Percentiles rank a stretch among this genome's conserved stretches.
Evolutionary conservation across 1,140 invertebrate genomes (phyloP).

Genomic region (Apis dorsata): DNA sequence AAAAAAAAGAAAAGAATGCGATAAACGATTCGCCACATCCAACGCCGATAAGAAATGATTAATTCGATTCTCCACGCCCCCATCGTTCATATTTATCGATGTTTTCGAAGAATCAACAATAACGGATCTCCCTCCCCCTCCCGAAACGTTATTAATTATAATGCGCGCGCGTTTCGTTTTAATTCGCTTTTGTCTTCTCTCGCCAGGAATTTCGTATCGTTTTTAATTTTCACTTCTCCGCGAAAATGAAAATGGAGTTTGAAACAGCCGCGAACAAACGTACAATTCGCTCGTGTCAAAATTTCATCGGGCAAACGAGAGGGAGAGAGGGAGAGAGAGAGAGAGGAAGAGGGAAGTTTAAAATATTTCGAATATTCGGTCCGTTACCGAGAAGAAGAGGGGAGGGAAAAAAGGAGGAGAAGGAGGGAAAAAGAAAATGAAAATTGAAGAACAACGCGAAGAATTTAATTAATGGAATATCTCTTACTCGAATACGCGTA

Average conservation of each 20-base stretch:
- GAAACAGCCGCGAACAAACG: neutral
- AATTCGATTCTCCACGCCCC: conserved; percentile 7
- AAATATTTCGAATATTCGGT: neutral
- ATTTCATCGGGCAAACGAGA: neutral
- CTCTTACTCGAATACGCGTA: neutral
- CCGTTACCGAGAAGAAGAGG: too few relatives aligned
- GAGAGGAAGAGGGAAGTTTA: too few relatives aligned
- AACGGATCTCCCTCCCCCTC: too few relatives aligned
- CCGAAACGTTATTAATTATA: conserved; percentile 25
- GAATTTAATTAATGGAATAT: conserved; percentile 6
- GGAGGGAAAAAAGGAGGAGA: neutral
- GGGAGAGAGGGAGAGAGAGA: too few relatives aligned
- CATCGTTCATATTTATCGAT: neutral
- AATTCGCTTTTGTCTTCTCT: neutral
- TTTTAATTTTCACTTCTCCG: neutral
- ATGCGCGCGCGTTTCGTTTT: neutral
- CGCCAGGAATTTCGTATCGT: neutral
- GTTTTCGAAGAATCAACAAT: conserved; percentile 4
- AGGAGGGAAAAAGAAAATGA: neutral
- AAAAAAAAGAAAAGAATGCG: neutral
- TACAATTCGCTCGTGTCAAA: neutral
- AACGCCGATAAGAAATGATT: conserved; percentile 32
- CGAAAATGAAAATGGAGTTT: neutral
- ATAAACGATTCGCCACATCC: neutral
- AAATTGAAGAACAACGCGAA: neutral